Evolutionary conservation across 1,140 invertebrate genomes (phyloP).

Genomic region (Homarus americanus): DNA sequence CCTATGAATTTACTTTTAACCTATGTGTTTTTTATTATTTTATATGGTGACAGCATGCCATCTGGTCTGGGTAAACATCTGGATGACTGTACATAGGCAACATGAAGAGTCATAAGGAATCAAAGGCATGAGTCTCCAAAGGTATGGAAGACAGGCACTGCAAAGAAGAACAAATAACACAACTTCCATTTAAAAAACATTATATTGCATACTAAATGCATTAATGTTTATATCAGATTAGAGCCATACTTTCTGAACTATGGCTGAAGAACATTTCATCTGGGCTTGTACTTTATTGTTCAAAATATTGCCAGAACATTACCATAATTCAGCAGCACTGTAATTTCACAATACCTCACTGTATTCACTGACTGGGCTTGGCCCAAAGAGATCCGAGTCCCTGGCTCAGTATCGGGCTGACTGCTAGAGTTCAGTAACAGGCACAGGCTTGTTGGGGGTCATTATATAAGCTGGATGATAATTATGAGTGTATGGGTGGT

Average conservation of each 20-base stretch:
- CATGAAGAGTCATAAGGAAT: slow-evolving; percentile 54
- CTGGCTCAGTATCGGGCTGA: slow-evolving; percentile 65
- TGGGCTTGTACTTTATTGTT: slow-evolving; percentile 42
- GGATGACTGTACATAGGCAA: slow-evolving; percentile 66
- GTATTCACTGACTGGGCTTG: slow-evolving; percentile 32
- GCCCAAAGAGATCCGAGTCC: slow-evolving; percentile 25
- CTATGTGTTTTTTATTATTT: slow-evolving; percentile 42
- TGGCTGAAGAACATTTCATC: slow-evolving; percentile 36
- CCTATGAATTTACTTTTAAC: slow-evolving; percentile 47
- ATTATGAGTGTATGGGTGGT: slow-evolving; percentile 59
- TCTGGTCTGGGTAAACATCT: slow-evolving; percentile 43
- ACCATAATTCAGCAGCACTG: slow-evolving; percentile 29
- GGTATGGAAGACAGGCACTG: slow-evolving; percentile 71
- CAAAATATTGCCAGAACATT: slow-evolving; percentile 13
- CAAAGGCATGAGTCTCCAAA: slow-evolving; percentile 71
- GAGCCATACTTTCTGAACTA: slow-evolving; percentile 40
- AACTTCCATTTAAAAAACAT: slow-evolving; percentile 64
- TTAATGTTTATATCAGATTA: slow-evolving; percentile 48
- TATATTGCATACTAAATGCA: slow-evolving; percentile 67
- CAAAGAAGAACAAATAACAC: slow-evolving; percentile 71
- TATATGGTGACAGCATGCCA: slow-evolving; percentile 40
- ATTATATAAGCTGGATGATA: slow-evolving; percentile 65
- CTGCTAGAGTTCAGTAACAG: slow-evolving; percentile 75
- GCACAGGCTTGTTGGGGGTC: slow-evolving; percentile 72
- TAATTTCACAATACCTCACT: slow-evolving; percentile 33